Conservation (phyloP, 1,140 invertebrate genomes). For the Temnothorax nylanderi region DNA sequence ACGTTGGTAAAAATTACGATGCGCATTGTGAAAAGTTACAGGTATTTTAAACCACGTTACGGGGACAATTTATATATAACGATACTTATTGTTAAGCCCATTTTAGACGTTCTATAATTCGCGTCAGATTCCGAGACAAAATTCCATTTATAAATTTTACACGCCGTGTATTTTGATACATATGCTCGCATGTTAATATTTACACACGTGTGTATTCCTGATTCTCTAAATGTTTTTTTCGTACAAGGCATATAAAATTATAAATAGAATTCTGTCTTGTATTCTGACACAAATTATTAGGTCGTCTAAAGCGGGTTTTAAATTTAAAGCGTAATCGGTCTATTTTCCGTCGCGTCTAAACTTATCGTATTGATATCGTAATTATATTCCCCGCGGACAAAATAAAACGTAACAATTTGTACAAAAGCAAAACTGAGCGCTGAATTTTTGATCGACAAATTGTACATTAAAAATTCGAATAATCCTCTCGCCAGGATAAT, state of each 20-base stretch:
- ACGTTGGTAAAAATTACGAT: background rate
- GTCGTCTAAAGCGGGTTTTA: background rate
- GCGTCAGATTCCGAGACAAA: background rate
- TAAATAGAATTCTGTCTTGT: constrained; percentile 13
- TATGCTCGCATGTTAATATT: background rate
- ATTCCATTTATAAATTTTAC: background rate
- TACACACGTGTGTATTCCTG: background rate
- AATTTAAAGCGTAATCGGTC: background rate
- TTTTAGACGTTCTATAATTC: constrained; percentile 9
- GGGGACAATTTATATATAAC: constrained; percentile 11
- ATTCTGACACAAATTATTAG: constrained; percentile 15
- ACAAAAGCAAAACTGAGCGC: background rate
- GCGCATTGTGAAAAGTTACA: background rate
- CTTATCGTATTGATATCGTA: background rate
- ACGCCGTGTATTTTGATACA: background rate
- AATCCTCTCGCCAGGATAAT: background rate
- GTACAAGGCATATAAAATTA: background rate
- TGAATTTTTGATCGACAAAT: background rate
- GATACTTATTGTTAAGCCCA: background rate
- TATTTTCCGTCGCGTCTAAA: background rate
- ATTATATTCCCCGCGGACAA: background rate
- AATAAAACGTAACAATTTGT: background rate
- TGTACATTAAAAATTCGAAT: background rate
- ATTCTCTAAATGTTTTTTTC: background rate
- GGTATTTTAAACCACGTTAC: background rate